Conservation (phyloP, 2,888 invertebrate genomes). For the Lottia gigantea region DNA sequence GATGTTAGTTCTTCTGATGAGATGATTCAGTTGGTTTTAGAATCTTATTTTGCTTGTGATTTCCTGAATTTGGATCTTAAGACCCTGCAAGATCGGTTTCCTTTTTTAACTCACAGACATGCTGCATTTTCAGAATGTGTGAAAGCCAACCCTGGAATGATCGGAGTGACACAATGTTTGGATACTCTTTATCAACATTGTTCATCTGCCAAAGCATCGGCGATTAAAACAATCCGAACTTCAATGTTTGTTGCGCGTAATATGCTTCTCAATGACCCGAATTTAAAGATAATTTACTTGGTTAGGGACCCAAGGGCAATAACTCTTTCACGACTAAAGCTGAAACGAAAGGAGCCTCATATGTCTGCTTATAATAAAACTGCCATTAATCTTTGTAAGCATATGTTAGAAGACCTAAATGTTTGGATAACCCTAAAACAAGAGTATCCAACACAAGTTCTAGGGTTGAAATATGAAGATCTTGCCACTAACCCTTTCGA, state of each 20-base stretch:
- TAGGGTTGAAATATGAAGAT: conserved; percentile 18
- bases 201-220: conserved; percentile 13
- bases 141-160: background rate
- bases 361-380: background rate
- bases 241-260: conserved; percentile 14
- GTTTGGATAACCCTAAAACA: background rate
- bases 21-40: background rate
- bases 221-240: conserved; percentile 29
- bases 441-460: conserved; percentile 15
- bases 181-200: conserved; percentile 17
- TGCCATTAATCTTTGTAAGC: conserved; percentile 13
- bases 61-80: background rate
- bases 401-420: conserved; percentile 14
- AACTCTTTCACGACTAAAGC: conserved; percentile 23
- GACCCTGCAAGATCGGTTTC: background rate
- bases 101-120: background rate
- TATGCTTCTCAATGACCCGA: conserved; percentile 24
- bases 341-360: conserved; percentile 3
- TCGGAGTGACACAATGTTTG: conserved; percentile 14
- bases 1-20: background rate
- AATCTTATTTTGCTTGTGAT: background rate
- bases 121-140: background rate
- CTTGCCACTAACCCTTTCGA: conserved; percentile 11
- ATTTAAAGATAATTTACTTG: conserved; percentile 33
- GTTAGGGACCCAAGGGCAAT: conserved; percentile 38